Evolutionary conservation across 1,140 invertebrate species (phyloP), one percentile per base, ranked within the genome.

Genomic region (Lithobius niger): DNA sequence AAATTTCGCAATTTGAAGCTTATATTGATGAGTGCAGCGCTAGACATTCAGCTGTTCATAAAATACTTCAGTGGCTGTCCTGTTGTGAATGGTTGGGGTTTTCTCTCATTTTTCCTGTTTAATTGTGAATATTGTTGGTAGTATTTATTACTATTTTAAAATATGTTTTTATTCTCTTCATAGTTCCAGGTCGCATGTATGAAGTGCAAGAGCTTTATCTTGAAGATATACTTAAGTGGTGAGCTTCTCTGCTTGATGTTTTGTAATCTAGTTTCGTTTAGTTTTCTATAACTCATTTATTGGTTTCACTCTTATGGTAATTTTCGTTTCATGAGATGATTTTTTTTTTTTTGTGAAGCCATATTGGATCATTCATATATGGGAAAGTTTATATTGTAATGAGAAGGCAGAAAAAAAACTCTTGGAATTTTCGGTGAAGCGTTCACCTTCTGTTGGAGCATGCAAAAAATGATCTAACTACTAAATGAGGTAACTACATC

Each of bases 11-110:
- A 84, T 56, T 69, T 97, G 0, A 84, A 84, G 59, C 59, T 98
- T 0, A 77, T 98, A 47, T 74, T 97, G 1, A 97, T 97, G 92
- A 96, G 91, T n/a, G 93, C 94, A 3, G 88, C 90, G 1, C 78
- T 93, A 62, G 84, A 94, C 61, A 79, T 81, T 4, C 72, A 80
- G 22, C 78, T 88, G 27, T 90, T 96, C 69, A 75, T 80, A 25
- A 79, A 81, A 63, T 88, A 87, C 66, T 97, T 97, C 70, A 80
- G 82, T 61, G 77, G 81, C 2, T 72, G 83, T 60, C 79, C 80
- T 0, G 77, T 91, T 13, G 71, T 93, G n/a, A 76, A 76, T 57
- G 68, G 77, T 71, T 26, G 27, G 26, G 18, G 21, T 43, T 22
- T 43, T 22, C 22, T 2, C 27, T 16, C 3, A 43, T 43, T 2